phyloP scores from a whole-genome alignment of 2,888 invertebrate genomes.

The Rotaria socialis region DNA sequence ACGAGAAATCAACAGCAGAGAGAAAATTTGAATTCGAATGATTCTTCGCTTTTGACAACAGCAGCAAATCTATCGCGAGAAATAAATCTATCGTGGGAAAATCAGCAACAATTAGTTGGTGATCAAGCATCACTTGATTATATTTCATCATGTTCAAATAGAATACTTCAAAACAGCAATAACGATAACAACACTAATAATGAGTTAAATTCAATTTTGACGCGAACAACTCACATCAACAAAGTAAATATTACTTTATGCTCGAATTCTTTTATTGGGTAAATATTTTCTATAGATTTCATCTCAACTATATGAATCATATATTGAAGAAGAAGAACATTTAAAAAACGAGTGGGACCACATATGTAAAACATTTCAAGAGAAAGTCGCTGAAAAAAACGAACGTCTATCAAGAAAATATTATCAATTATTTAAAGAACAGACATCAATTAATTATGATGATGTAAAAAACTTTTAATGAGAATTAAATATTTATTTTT shows the following conservation, averaged over 20 bases:
- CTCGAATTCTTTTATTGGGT: no score
- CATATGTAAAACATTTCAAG: neutral
- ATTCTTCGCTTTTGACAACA: neutral
- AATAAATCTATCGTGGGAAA: constrained; percentile 20
- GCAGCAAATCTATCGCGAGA: neutral
- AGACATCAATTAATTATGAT: constrained; percentile 22
- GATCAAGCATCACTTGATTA: constrained; percentile 24
- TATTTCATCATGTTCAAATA: neutral
- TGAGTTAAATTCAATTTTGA: constrained; percentile 23
- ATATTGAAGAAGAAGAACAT: constrained; percentile 15
- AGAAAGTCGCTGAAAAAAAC: constrained; percentile 2
- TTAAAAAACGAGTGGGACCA: constrained; percentile 1
- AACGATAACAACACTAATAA: neutral
- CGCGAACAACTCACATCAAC: neutral
- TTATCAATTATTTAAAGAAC: constrained; percentile 35
- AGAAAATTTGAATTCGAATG: neutral
- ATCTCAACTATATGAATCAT: neutral
- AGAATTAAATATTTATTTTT: no score
- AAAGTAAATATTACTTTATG: neutral
- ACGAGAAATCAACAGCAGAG: constrained; percentile 7
- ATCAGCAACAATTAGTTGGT: constrained; percentile 30
- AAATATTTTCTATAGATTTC: neutral
- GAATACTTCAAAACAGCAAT: neutral
- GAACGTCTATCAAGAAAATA: constrained; percentile 32
- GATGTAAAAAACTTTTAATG: neutral